These are phyloP conservation scores for Lithosia quadra DNA, from an alignment of 2,888 invertebrate species.

Conservation along the genomic window DNA sequence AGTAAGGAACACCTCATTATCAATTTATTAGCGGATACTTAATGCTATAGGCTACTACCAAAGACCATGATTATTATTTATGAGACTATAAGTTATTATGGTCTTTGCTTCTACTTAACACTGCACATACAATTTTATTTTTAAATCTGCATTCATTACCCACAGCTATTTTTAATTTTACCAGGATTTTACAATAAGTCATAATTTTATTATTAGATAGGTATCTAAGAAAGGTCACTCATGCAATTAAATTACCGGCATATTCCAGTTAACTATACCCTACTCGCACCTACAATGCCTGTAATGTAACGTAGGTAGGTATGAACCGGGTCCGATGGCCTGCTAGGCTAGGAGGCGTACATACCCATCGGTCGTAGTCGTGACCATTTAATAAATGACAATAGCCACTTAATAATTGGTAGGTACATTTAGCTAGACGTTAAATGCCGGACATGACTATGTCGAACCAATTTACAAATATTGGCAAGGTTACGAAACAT, in stretches of 20 bases:
- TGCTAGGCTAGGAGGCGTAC: neutral
- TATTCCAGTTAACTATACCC: neutral
- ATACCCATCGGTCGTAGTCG: constrained; percentile 51
- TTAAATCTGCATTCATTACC: too few species aligned
- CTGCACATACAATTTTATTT: too few species aligned
- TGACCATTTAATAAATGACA: constrained; percentile 62
- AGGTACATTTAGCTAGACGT: constrained; percentile 48
- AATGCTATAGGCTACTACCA: too few species aligned
- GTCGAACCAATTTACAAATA: constrained; percentile 34
- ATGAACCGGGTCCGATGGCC: constrained; percentile 11
- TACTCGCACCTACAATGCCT: neutral
- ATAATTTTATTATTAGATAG: neutral
- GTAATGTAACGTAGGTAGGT: constrained; percentile 9
- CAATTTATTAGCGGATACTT: too few species aligned
- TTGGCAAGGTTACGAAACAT: constrained; percentile 21
- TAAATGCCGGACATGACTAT: constrained; percentile 42
- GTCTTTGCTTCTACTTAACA: too few species aligned
- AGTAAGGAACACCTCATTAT: too few species aligned
- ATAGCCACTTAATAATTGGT: constrained; percentile 56
- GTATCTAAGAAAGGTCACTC: neutral
- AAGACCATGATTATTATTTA: too few species aligned
- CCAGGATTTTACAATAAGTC: neutral
- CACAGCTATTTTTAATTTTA: too few species aligned
- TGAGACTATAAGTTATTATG: too few species aligned
- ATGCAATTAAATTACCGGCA: neutral